Conservation (phyloP, 2,113 vertebrate genomes). For the Charadrius vociferus region DNA sequence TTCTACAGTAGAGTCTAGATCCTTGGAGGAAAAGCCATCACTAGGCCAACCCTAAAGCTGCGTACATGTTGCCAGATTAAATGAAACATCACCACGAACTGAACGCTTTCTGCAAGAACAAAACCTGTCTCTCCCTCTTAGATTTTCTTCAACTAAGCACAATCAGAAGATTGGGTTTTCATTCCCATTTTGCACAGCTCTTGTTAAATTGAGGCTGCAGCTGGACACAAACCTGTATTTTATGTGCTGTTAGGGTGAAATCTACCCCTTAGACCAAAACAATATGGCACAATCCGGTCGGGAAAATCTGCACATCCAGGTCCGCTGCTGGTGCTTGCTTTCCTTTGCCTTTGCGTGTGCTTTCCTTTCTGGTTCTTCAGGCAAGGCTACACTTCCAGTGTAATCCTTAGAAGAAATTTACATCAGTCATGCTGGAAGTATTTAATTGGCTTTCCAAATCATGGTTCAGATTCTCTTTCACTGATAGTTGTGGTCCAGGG, state of each 20-base stretch:
- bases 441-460: conserved; percentile 76
- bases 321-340: background rate
- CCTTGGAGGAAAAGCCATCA: background rate
- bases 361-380: background rate
- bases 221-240: background rate
- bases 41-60: background rate
- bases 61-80: background rate
- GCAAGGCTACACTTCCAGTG: conserved; percentile 30
- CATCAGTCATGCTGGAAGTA: conserved; percentile 66
- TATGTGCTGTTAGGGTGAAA: background rate
- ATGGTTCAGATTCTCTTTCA: conserved; percentile 72
- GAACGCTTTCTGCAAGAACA: background rate
- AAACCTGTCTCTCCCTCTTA: background rate
- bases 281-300: accelerated
- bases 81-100: background rate
- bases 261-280: background rate
- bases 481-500: background rate
- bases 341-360: background rate
- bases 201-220: background rate
- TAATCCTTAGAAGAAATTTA: conserved; percentile 74
- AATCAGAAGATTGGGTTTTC: background rate
- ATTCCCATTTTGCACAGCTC: background rate
- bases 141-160: background rate
- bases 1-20: background rate
- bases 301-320: background rate